Conservation (phyloP, 2,888 invertebrate genomes). For the Proisotoma minuta region DNA sequence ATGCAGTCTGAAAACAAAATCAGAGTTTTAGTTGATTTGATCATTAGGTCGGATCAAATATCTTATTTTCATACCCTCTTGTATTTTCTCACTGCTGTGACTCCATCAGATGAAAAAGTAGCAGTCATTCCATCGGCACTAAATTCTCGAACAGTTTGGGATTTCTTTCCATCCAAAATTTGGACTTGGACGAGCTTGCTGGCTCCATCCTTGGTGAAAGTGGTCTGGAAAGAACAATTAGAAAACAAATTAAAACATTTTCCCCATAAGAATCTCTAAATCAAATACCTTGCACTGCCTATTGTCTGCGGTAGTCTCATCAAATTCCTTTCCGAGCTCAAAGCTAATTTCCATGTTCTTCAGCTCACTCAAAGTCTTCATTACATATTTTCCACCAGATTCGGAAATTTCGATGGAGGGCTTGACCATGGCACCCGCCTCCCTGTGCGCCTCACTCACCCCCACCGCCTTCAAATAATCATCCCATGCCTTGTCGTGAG, state of each 20-base stretch:
- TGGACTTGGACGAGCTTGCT: slow-evolving; percentile 24
- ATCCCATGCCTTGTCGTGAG: slow-evolving; percentile 20
- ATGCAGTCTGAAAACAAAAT: too few relatives aligned
- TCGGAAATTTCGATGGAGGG: slow-evolving; percentile 22
- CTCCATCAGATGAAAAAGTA: slow-evolving; percentile 23
- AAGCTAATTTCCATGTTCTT: slow-evolving; percentile 25
- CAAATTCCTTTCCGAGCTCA: slow-evolving; percentile 16
- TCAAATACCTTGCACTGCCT: slow-evolving; percentile 19
- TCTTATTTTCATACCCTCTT: slow-evolving; percentile 24
- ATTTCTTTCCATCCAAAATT: slow-evolving; percentile 21
- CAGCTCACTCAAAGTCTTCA: slow-evolving; percentile 23
- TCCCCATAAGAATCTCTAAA: background rate
- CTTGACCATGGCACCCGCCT: slow-evolving; percentile 22
- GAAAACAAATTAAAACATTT: background rate
- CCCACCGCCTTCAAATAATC: slow-evolving; percentile 24
- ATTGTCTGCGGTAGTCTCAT: slow-evolving; percentile 25
- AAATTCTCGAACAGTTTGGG: slow-evolving; percentile 24
- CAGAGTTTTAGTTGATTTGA: too few relatives aligned
- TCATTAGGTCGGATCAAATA: too few relatives aligned
- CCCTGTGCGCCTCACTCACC: slow-evolving; percentile 26
- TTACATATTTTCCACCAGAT: slow-evolving; percentile 21
- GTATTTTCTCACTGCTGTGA: slow-evolving; percentile 24
- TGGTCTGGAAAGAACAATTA: slow-evolving; percentile 18
- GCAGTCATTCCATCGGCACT: slow-evolving; percentile 24
- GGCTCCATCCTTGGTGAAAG: slow-evolving; percentile 16